Percentiles rank a stretch among this genome's conserved stretches.
These are phyloP conservation scores for Nephila pilipes DNA, from an alignment of 1,140 invertebrate species.

Conservation along the genomic window DNA sequence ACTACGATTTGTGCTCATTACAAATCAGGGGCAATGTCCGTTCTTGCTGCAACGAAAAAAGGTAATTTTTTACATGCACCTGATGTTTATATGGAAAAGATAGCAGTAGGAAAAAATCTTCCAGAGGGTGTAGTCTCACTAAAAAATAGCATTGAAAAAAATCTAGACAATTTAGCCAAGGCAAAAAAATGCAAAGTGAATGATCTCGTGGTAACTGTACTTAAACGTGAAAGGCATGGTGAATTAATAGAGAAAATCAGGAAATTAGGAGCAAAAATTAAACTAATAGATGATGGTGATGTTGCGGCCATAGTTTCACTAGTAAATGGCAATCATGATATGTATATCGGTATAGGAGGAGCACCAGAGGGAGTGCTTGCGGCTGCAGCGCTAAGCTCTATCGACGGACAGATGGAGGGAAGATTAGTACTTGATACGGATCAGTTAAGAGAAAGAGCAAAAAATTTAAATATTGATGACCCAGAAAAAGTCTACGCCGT, in stretches of 20 bases:
- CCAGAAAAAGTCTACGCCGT: not conserved
- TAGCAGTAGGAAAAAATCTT: not conserved
- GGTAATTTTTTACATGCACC: not conserved
- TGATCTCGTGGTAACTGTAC: not conserved
- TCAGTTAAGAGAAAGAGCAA: not conserved
- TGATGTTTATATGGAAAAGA: not conserved
- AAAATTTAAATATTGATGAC: not conserved
- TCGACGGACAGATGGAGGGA: not conserved
- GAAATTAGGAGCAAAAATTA: not conserved
- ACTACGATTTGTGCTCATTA: not conserved
- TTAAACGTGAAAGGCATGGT: not conserved
- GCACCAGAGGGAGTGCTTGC: not conserved
- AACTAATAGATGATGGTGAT: constrained; percentile 2
- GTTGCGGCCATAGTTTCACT: not conserved
- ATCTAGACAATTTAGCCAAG: not conserved
- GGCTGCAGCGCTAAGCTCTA: not conserved
- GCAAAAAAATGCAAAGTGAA: constrained; percentile 1
- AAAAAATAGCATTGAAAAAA: constrained; percentile 3
- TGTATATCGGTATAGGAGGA: not conserved
- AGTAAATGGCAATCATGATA: constrained; percentile 6
- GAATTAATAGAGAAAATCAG: not conserved
- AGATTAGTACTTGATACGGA: not conserved
- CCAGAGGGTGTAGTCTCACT: not conserved
- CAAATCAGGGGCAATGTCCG: not conserved
- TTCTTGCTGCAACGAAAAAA: not conserved